Evolutionary conservation across 2,888 invertebrate species (phyloP), one percentile per base, ranked within the genome.

Genomic region (Galeruca laticollis): DNA sequence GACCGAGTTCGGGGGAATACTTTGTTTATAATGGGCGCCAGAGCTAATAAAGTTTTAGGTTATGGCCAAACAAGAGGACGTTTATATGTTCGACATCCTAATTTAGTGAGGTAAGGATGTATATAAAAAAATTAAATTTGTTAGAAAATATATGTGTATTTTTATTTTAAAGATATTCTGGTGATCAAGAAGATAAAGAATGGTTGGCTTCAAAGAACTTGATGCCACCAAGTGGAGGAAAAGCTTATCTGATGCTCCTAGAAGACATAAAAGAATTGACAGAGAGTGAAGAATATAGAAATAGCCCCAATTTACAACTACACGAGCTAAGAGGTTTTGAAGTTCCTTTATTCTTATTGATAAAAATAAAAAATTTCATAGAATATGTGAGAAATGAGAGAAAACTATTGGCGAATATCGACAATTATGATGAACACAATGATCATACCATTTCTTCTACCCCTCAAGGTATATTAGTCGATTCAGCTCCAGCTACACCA

Each of bases 151-250:
- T 9, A 1, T 8, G n/a, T 47, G 5, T 47, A 47, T 47, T 47
- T 26, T 18, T 15, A 47, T 47, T 15, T 47, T 47, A 8, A 47
- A 74, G 73, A 40, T 94, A 94, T 84, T 91, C 92, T 21, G 93
- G 93, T 4, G 94, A 94, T 80, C 90, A 91, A 62, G 92, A 92
- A 73, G 94, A 94, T 81, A 93, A 94, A 81, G 92, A 93, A 80
- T 94, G 94, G 94, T 87, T 94, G 61, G 90, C 92, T 52, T 91
- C 91, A 72, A 91, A 93, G 78, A 92, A 92, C 80, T 86, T 93
- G 71, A 93, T 93, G 85, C 93, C 93, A 71, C 91, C 93, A 37
- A 92, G 92, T 66, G 93, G 93, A 0, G 93, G 93, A 4, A 92
- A 92, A 85, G 93, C 93, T 1, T 94, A 93, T 79, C 89, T 94